A percentile compares a stretch with the other conserved stretches of the same genome.
Evolutionary conservation across 2,113 vertebrate genomes (phyloP).

Genomic region (Gopherus flavomarginatus): DNA sequence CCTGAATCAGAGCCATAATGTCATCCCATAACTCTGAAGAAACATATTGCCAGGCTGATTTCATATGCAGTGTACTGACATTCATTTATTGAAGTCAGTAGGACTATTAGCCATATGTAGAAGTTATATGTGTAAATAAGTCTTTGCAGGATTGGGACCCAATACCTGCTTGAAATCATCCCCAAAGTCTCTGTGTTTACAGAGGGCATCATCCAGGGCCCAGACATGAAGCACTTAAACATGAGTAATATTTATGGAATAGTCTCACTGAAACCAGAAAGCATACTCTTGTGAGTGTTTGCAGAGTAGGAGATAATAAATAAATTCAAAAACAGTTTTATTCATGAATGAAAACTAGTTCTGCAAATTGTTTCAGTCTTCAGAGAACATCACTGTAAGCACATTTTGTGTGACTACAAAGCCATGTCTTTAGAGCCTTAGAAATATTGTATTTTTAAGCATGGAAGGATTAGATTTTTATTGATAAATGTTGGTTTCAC

Average conservation of each 20-base stretch:
- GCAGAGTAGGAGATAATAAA: neutral
- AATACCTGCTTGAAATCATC: constrained; percentile 16
- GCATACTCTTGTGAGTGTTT: neutral
- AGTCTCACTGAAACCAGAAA: neutral
- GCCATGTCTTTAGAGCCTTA: neutral
- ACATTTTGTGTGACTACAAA: neutral
- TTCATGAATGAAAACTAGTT: neutral
- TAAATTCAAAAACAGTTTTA: neutral
- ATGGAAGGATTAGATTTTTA: neutral
- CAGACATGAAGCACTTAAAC: neutral
- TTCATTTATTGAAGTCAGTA: neutral
- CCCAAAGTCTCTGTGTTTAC: neutral
- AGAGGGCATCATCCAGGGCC: neutral
- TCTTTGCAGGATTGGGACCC: neutral
- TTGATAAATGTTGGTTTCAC: too few relatives aligned
- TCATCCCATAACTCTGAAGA: neutral
- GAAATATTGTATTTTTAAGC: neutral
- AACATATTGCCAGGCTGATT: neutral
- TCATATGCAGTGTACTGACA: neutral
- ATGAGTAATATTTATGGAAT: neutral
- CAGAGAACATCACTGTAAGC: neutral
- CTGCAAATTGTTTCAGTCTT: neutral
- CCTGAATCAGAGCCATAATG: neutral
- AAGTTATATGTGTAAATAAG: neutral
- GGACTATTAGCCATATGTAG: neutral